Conservation (phyloP, 2,888 invertebrate species). For the Drosophila suboccidentalis region DNA sequence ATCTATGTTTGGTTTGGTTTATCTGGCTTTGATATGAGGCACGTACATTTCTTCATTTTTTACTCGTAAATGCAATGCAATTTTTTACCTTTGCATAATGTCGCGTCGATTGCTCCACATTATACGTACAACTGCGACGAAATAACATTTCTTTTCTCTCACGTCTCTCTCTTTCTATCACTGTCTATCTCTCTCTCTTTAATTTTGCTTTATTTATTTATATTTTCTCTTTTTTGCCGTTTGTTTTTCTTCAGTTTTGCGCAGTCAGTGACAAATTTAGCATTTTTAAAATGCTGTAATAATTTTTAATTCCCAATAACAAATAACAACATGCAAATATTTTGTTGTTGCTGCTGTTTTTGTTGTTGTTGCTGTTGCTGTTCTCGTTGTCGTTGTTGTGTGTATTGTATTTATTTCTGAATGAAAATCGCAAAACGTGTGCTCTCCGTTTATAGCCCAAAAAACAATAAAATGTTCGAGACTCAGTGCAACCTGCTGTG, state of each 20-base stretch:
- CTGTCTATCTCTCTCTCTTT: slow-evolving; percentile 2
- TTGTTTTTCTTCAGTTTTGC: slow-evolving; percentile 27
- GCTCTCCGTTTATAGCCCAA: slow-evolving; percentile 7
- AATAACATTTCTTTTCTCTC: slow-evolving; percentile 77
- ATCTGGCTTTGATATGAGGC: slow-evolving; percentile 34
- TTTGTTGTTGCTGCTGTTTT: slow-evolving; percentile 14
- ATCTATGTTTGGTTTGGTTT: slow-evolving; percentile 8
- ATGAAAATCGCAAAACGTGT: slow-evolving; percentile 47
- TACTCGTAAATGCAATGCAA: slow-evolving; percentile 31
- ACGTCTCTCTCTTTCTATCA: slow-evolving; percentile 1
- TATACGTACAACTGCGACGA: slow-evolving; percentile 83
- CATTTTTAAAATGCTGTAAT: slow-evolving; percentile 37
- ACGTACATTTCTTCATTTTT: slow-evolving; percentile 58
- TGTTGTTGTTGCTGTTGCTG: slow-evolving; percentile 7
- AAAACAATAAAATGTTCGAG: slow-evolving; percentile 12
- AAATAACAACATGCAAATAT: slow-evolving; percentile 34
- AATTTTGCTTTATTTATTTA: background rate
- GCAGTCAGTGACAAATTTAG: slow-evolving; percentile 15
- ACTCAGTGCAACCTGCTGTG: background rate
- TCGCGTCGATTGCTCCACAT: slow-evolving; percentile 84
- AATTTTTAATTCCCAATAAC: slow-evolving; percentile 14
- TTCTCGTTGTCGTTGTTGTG: slow-evolving; percentile 7
- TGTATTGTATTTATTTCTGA: slow-evolving; percentile 30
- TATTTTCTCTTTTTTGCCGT: background rate
- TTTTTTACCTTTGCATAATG: slow-evolving; percentile 84